Percentiles rank a stretch among this genome's conserved stretches.
These are phyloP conservation scores for Panulirus ornatus DNA, from an alignment of 1,140 invertebrate species.

Conservation along the genomic window DNA sequence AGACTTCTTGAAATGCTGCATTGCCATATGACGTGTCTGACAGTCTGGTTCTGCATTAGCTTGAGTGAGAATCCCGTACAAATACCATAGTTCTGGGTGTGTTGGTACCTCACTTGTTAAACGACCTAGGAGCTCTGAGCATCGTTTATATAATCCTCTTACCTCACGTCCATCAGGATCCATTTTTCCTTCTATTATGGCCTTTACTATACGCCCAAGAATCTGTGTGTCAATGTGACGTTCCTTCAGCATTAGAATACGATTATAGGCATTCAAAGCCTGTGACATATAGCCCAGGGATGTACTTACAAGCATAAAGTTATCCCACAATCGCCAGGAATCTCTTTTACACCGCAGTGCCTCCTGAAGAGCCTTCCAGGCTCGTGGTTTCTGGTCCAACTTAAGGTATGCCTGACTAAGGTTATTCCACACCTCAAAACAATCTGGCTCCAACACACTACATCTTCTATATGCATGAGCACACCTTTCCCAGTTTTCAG, in stretches of 20 bases:
- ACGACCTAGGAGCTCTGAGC: constrained; percentile 88
- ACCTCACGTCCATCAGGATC: constrained; percentile 82
- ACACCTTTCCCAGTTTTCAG: constrained; percentile 89
- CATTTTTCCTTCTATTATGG: constrained; percentile 83
- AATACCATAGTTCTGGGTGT: constrained; percentile 87
- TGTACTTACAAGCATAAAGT: constrained; percentile 90
- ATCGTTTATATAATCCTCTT: constrained; percentile 81
- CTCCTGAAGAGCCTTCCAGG: constrained; percentile 90
- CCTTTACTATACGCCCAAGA: constrained; percentile 86
- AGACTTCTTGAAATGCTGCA: constrained; percentile 81
- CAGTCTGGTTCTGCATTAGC: constrained; percentile 82
- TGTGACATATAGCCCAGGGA: constrained; percentile 83
- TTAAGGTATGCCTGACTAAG: constrained; percentile 95
- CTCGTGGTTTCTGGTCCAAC: constrained; percentile 89
- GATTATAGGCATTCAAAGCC: constrained; percentile 90
- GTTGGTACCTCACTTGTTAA: constrained; percentile 84
- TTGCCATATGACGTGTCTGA: constrained; percentile 83
- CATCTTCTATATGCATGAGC: constrained; percentile 91
- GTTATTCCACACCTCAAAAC: constrained; percentile 99
- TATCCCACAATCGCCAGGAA: constrained; percentile 98
- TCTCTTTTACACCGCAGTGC: constrained; percentile 95
- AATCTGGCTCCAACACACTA: constrained; percentile 90
- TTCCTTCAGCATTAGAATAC: constrained; percentile 89
- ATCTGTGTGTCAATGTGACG: constrained; percentile 88
- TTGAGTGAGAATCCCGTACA: constrained; percentile 81